Evolutionary conservation across 1,140 invertebrate genomes (phyloP).

Genomic region (Maconellicoccus hirsutus): DNA sequence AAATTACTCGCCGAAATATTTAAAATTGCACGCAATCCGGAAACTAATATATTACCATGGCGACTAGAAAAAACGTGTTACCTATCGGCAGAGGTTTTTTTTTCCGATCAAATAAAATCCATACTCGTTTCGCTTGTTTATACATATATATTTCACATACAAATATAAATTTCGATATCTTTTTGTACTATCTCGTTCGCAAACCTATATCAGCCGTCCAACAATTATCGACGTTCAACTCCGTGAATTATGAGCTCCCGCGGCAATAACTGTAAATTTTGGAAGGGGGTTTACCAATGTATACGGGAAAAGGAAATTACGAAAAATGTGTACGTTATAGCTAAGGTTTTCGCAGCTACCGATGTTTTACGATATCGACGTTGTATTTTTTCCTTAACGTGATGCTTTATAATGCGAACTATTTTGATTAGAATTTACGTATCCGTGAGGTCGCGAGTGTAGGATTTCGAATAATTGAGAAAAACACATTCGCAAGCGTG

Average conservation of each 20-base stretch:
- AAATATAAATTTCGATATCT: not conserved
- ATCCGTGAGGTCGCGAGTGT: not conserved
- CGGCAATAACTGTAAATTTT: conserved; percentile 4
- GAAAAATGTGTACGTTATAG: not conserved
- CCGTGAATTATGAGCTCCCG: not conserved
- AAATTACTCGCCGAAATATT: conserved; percentile 5
- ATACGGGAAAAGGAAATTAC: not conserved
- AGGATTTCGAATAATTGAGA: not conserved
- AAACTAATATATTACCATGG: conserved; percentile 1
- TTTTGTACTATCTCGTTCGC: not conserved
- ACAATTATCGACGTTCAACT: conserved; percentile 4
- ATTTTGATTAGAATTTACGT: not conserved
- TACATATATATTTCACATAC: not conserved
- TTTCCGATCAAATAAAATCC: not conserved
- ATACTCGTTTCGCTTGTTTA: not conserved
- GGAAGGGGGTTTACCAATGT: not conserved
- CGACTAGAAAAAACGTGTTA: not conserved
- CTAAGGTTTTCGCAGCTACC: not conserved
- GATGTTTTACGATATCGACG: not conserved
- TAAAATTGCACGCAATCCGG: conserved; percentile 3
- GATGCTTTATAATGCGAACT: not conserved
- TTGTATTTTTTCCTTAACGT: not conserved
- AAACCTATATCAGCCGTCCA: not conserved
- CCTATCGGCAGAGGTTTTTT: conserved; percentile 3
- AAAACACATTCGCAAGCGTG: no score